Conservation (phyloP, 2,797 vertebrate species). For the Onychomys torridus region DNA sequence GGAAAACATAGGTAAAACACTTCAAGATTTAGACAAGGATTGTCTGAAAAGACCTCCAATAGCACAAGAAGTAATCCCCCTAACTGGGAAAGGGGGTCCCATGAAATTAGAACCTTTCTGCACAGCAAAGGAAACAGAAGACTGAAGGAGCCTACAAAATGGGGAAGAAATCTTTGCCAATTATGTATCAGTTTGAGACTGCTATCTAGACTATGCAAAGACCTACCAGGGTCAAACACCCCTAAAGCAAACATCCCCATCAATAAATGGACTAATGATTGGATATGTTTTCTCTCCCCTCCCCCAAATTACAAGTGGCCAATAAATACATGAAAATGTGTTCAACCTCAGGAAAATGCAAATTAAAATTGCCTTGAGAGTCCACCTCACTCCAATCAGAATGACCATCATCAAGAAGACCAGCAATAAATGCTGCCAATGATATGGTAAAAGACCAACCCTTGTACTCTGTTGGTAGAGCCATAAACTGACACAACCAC, state of each 20-base stretch:
- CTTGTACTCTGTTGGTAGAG: neutral
- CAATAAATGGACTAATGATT: neutral
- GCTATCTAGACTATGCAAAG: neutral
- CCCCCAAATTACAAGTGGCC: neutral
- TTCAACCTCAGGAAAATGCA: neutral
- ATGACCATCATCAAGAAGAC: neutral
- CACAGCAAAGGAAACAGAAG: neutral
- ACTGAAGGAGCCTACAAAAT: neutral
- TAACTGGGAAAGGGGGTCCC: neutral
- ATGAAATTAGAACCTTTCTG: neutral
- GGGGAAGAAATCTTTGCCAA: neutral
- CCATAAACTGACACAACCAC: neutral
- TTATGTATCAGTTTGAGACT: neutral
- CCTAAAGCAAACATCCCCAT: neutral
- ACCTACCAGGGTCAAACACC: neutral
- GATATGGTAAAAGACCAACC: neutral
- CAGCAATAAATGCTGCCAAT: neutral
- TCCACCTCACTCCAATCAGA: neutral
- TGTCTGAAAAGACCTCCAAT: neutral
- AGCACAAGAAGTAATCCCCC: neutral
- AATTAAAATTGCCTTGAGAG: neutral
- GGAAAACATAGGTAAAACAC: neutral
- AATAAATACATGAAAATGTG: neutral
- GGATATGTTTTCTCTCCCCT: neutral
- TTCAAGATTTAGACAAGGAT: neutral